These are phyloP conservation scores for Diplazon laetatorius DNA, from an alignment of 2,888 invertebrate species.

Conservation along the genomic window DNA sequence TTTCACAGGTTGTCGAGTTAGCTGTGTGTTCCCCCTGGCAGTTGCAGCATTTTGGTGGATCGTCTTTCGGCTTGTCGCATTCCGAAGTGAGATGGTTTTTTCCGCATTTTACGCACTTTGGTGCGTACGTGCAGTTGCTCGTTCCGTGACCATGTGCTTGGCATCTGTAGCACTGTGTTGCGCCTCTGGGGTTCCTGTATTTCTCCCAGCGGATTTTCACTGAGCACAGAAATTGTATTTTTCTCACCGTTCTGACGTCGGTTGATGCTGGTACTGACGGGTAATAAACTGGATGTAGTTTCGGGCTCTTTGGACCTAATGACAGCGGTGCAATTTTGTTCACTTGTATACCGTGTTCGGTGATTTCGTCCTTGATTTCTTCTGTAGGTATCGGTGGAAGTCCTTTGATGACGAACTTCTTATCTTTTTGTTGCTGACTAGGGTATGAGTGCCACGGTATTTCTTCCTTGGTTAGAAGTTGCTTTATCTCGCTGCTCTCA, in stretches of 20 bases:
- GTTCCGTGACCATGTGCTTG: constrained; percentile 48
- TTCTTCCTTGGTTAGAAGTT: neutral
- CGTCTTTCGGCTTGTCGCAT: neutral
- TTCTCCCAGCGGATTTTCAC: constrained; percentile 41
- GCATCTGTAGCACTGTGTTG: constrained; percentile 61
- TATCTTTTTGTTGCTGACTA: neutral
- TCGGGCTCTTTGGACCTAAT: neutral
- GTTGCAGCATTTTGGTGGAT: constrained; percentile 23
- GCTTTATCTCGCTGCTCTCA: neutral
- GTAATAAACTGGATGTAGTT: neutral
- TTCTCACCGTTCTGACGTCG: neutral
- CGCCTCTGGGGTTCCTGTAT: constrained; percentile 47
- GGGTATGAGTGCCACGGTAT: neutral
- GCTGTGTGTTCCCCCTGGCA: constrained; percentile 24
- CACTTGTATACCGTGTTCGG: neutral
- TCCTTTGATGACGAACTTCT: constrained; percentile 1
- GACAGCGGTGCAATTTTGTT: neutral
- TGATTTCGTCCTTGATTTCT: neutral
- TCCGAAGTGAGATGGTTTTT: constrained; percentile 14
- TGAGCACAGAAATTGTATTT: neutral
- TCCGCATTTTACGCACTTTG: constrained; percentile 41
- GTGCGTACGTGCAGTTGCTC: constrained; percentile 22
- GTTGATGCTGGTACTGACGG: neutral
- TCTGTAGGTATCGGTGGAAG: neutral
- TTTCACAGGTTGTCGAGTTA: constrained; percentile 6